These are phyloP conservation scores for Pungitius pungitius DNA, from an alignment of 2,113 vertebrate species.

Conservation along the genomic window DNA sequence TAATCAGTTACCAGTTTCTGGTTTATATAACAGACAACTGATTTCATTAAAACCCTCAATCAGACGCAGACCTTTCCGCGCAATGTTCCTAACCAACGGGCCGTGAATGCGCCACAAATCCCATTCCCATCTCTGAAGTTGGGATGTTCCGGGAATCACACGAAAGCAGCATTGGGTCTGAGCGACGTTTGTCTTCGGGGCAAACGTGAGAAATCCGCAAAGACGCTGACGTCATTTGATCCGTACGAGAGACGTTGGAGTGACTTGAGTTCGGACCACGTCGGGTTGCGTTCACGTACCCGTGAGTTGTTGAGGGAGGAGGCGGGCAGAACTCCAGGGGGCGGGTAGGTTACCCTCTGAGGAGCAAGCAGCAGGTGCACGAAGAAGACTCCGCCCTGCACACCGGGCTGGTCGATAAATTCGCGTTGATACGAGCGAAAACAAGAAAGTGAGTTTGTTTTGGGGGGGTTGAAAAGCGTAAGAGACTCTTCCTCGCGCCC, in stretches of 20 bases:
- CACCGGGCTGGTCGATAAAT: not conserved
- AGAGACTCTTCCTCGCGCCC: not conserved
- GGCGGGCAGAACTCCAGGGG: not conserved
- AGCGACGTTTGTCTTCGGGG: slow-evolving; percentile 62
- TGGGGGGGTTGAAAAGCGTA: not conserved
- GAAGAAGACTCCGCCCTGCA: slow-evolving; percentile 12
- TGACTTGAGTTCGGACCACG: not conserved
- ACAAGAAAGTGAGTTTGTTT: not conserved
- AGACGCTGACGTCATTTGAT: not conserved
- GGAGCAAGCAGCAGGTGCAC: slow-evolving; percentile 62
- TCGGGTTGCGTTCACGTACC: too few species aligned
- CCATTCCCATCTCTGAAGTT: not conserved
- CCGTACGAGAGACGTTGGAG: not conserved
- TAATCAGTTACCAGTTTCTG: not conserved
- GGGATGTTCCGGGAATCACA: slow-evolving; percentile 23
- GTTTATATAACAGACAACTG: not conserved
- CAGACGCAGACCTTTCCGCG: not conserved
- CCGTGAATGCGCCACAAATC: slow-evolving; percentile 6
- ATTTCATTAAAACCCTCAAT: not conserved
- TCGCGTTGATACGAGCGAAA: not conserved
- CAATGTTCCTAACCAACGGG: not conserved
- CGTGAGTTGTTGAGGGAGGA: not conserved
- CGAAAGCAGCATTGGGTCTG: slow-evolving; percentile 63
- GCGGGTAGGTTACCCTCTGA: not conserved
- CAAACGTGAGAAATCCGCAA: slow-evolving; percentile 28